Evolutionary conservation across 2,888 invertebrate genomes (phyloP).

Genomic region (Sinhomidia bicolor): DNA sequence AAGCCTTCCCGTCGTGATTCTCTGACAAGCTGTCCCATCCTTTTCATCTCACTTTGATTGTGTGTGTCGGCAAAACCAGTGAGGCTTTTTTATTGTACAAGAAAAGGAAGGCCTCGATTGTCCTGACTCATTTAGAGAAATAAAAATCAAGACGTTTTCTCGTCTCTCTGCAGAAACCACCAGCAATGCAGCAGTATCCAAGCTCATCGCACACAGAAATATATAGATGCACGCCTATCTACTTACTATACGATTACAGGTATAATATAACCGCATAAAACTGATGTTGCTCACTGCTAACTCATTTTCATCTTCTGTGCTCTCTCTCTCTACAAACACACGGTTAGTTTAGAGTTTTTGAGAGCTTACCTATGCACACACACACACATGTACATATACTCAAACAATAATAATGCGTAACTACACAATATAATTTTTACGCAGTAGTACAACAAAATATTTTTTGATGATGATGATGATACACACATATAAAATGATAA

Average conservation of each 20-base stretch:
- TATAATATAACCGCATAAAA: neutral
- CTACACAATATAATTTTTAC: neutral
- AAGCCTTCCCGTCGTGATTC: constrained; percentile 71
- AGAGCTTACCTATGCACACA: neutral
- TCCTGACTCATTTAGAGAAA: constrained; percentile 68
- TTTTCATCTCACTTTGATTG: constrained; percentile 61
- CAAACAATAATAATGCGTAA: neutral
- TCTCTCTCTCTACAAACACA: neutral
- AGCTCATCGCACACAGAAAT: neutral
- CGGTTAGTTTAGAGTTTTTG: neutral
- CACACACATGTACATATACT: neutral
- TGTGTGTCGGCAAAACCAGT: constrained; percentile 65
- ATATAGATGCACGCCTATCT: neutral
- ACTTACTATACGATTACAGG: neutral
- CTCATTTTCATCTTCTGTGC: constrained; percentile 12
- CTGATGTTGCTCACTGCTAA: neutral
- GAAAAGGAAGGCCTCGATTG: constrained; percentile 48
- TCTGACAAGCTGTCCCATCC: constrained; percentile 71
- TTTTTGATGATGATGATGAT: constrained; percentile 25
- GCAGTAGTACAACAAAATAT: constrained; percentile 18
- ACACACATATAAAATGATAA: constrained; percentile 30
- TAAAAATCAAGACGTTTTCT: constrained; percentile 69
- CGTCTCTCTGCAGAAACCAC: constrained; percentile 12
- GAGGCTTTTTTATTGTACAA: constrained; percentile 40
- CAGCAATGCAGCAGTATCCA: neutral